phyloP scores from a whole-genome alignment of 2,113 vertebrate genomes.

The Sander vitreus region DNA sequence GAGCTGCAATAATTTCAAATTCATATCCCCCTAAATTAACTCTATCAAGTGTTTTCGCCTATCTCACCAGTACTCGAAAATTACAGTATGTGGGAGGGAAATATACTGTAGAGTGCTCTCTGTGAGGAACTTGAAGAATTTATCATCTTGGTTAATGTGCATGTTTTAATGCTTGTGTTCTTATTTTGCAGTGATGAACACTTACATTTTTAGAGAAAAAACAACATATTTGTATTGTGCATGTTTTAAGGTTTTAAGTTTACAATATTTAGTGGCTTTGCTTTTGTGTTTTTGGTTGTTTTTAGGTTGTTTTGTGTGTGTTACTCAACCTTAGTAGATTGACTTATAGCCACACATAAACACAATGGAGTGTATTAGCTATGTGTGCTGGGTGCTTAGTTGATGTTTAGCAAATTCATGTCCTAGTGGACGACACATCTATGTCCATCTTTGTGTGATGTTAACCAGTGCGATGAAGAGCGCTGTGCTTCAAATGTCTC shows the following conservation, averaged over 20 bases:
- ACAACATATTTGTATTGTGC: not conserved
- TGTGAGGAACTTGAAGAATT: not conserved
- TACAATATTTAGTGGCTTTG: not conserved
- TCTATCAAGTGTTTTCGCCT: not conserved
- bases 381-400: not conserved
- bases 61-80: not conserved
- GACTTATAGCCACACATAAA: not conserved
- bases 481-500: not conserved
- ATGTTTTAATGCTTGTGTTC: not conserved
- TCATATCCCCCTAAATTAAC: not conserved
- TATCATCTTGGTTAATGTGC: not conserved
- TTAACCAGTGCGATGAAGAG: not conserved
- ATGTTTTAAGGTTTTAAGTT: not conserved
- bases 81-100: not conserved
- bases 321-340: not conserved
- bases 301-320: not conserved
- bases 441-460: not conserved
- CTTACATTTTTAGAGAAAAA: not conserved
- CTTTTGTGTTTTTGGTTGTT: no score
- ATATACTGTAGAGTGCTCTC: not conserved
- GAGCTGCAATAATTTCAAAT: not conserved
- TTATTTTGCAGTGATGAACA: not conserved
- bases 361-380: not conserved
- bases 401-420: not conserved
- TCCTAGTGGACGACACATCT: not conserved